Evolutionary conservation across 2,888 invertebrate species (phyloP).

Genomic region (Drosophila siamana): DNA sequence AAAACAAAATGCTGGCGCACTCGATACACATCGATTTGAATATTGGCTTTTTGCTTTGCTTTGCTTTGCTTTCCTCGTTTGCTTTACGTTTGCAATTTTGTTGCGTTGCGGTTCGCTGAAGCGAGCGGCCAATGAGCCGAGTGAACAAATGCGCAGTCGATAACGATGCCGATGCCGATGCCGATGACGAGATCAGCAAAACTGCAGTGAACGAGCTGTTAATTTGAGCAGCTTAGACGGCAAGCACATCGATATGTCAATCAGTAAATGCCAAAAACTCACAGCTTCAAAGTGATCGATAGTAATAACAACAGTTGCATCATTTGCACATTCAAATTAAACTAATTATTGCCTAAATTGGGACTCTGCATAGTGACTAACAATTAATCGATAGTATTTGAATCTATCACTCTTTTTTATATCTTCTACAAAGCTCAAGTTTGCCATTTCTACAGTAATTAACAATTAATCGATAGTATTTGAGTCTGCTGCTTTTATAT

Average conservation of each 20-base stretch:
- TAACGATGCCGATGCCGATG: slow-evolving; percentile 34
- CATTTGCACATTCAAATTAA: too few relatives aligned
- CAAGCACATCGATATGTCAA: background rate
- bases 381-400: background rate
- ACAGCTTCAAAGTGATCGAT: background rate
- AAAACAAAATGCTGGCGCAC: slow-evolving; percentile 58
- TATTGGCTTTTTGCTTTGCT: slow-evolving; percentile 11
- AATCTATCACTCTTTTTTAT: too few relatives aligned
- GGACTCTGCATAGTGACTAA: too few relatives aligned
- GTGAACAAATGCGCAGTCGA: slow-evolving; percentile 58
- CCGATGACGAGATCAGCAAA: slow-evolving; percentile 11
- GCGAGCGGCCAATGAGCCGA: slow-evolving; percentile 63
- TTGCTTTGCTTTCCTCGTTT: slow-evolving; percentile 7
- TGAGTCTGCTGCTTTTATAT: too few relatives aligned
- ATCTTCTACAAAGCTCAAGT: too few relatives aligned
- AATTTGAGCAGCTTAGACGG: background rate
- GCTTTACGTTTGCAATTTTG: slow-evolving; percentile 2
- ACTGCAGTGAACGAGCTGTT: background rate
- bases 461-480: too few relatives aligned
- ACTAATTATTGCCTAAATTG: too few relatives aligned
- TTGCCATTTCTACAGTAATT: too few relatives aligned
- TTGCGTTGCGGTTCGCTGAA: slow-evolving; percentile 59
- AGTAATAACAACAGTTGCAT: too few relatives aligned
- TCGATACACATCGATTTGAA: slow-evolving; percentile 62
- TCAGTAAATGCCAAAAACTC: background rate